Evolutionary conservation across 2,888 invertebrate genomes (phyloP), one percentile per base, ranked within the genome.

Genomic region (Limenitis camilla): DNA sequence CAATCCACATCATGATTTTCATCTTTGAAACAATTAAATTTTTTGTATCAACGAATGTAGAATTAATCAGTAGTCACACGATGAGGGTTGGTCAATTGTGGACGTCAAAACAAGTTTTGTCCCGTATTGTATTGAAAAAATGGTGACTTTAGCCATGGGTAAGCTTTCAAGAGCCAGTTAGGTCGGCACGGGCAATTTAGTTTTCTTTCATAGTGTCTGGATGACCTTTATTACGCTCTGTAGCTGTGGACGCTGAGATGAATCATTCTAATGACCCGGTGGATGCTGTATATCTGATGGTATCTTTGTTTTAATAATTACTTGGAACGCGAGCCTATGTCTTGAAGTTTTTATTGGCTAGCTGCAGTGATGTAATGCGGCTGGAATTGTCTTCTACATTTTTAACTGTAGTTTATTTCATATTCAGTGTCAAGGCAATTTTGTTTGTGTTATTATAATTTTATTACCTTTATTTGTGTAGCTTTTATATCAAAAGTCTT

Each of bases 181-280:
- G 81, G 81, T 77, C 80, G 79, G 74, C 73, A 76, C 82, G 82
- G 82, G 76, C 77, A 78, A 83, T 84, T 84, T 83, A 78, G 78
- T 78, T 78, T 78, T 81, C 81, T 80, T 81, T 78, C 79, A 79
- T 72, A 74, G 76, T 67, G 71, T 67, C 72, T 74, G 74, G 76
- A 70, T 72, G 76, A 76, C 81, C 80, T 80, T 82, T 81, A 84
- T 81, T 81, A 77, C 78, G 68, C 68, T 67, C 64, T 19, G 19
- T 19, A 19, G 67, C 65, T 66, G 68, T 44, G 63, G 67, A 63
- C 64, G 65, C 39, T 65, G 57, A 58, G 64, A 65, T 72, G 73
- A 73, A 68, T 71, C 68, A 72, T 69, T 59, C 52, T 56, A 58
- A 58, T 52, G 59, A 59, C 59, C 59, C 60, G 60, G 60, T 60